These are phyloP conservation scores for Girardia tigrina DNA, from an alignment of 2,888 invertebrate species.

Conservation along the genomic window DNA sequence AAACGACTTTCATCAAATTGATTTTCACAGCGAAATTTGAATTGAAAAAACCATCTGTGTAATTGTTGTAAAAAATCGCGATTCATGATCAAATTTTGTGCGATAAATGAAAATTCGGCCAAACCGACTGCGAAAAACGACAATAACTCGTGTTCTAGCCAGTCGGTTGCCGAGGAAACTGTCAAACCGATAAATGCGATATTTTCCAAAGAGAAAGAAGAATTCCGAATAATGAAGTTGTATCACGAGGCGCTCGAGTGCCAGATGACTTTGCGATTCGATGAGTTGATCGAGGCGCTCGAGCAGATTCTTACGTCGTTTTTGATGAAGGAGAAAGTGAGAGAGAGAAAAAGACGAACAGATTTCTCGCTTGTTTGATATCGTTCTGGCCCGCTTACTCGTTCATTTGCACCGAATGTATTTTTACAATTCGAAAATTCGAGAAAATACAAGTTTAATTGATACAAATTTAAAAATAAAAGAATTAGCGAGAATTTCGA, in stretches of 20 bases:
- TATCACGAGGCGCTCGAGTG: neutral
- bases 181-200: neutral
- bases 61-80: too few relatives aligned
- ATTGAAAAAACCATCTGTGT: too few relatives aligned
- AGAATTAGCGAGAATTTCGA: too few relatives aligned
- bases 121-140: neutral
- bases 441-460: too few relatives aligned
- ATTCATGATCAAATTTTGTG: conserved; percentile 10
- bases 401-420: too few relatives aligned
- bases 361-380: too few relatives aligned
- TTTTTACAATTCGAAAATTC: too few relatives aligned
- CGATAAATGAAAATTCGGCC: neutral
- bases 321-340: neutral
- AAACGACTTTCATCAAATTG: too few relatives aligned
- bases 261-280: neutral
- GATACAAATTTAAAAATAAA: too few relatives aligned
- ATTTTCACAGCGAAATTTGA: too few relatives aligned
- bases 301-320: neutral
- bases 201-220: conserved; percentile 7
- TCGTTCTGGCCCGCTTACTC: too few relatives aligned
- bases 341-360: too few relatives aligned
- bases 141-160: neutral
- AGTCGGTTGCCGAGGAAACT: neutral
- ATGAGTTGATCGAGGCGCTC: neutral
- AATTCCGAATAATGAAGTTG: neutral